Conservation (phyloP, 2,797 vertebrate species). For the Cottoperca gobio region DNA sequence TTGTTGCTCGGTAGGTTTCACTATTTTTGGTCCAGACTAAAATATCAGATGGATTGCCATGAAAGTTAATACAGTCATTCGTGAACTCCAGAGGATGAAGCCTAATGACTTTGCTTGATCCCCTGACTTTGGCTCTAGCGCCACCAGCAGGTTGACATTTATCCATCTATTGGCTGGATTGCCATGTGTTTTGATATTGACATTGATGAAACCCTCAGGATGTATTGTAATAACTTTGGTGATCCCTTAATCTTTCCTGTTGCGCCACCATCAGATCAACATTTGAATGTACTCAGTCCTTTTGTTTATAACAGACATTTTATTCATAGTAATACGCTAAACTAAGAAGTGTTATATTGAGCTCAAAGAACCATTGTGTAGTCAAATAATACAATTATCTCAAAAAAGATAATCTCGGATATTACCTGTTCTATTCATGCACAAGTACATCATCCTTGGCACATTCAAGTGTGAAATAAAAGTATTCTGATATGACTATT, state of each 20-base stretch:
- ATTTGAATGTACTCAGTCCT: not conserved
- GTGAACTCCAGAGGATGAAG: not conserved
- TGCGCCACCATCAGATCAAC: not conserved
- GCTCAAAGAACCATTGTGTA: not conserved
- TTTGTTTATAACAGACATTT: not conserved
- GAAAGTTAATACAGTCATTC: slow-evolving; percentile 11
- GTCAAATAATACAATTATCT: not conserved
- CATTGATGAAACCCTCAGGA: not conserved
- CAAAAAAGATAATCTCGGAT: not conserved
- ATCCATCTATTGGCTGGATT: not conserved
- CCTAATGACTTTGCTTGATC: slow-evolving; percentile 22
- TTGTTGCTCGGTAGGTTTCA: not conserved
- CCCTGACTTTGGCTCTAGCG: not conserved
- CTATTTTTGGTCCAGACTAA: slow-evolving; percentile 7
- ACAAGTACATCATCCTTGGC: not conserved
- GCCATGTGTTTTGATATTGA: not conserved
- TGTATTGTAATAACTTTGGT: not conserved
- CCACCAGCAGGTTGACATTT: not conserved
- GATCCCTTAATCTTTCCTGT: not conserved
- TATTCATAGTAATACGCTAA: not conserved
- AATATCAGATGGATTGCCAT: slow-evolving; percentile 24
- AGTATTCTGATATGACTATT: not conserved
- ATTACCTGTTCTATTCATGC: not conserved
- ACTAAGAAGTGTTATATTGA: not conserved
- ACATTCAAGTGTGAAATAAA: not conserved